Percentiles rank a stretch among this genome's conserved stretches.
Evolutionary conservation across 2,888 invertebrate species (phyloP).

Genomic region (Stenolophus ochropezus): DNA sequence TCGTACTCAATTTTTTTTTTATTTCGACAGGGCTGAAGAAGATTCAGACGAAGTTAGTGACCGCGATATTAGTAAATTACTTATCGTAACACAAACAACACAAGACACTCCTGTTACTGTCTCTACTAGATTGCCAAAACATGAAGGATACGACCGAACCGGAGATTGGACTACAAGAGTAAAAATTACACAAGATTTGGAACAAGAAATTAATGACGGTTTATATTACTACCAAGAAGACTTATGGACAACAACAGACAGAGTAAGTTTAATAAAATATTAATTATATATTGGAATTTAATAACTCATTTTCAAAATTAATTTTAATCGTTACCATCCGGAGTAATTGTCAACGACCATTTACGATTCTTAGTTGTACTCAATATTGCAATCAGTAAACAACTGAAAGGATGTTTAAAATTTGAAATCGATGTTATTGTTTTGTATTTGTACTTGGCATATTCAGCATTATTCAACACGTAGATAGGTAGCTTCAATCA

Average conservation of each 20-base stretch:
- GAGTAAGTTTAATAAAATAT: constrained; percentile 68
- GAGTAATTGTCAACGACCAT: too few species aligned
- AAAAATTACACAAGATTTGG: constrained; percentile 96
- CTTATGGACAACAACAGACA: constrained; percentile 83
- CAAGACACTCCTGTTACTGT: constrained; percentile 75
- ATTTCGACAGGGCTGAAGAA: constrained; percentile 82
- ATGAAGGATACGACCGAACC: constrained; percentile 92
- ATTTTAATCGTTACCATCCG: too few species aligned
- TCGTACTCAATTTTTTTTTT: too few species aligned
- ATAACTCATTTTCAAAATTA: too few species aligned
- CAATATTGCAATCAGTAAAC: too few species aligned
- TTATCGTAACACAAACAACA: constrained; percentile 98
- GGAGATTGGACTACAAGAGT: constrained; percentile 92
- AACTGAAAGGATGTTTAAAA: constrained; percentile 33
- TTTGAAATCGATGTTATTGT: background rate
- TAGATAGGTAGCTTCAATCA: background rate
- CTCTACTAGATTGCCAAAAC: constrained; percentile 80
- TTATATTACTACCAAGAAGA: constrained; percentile 97
- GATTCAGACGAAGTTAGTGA: constrained; percentile 95
- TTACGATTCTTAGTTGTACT: too few species aligned
- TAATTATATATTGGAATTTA: too few species aligned
- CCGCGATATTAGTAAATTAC: constrained; percentile 92
- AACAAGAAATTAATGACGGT: constrained; percentile 97
- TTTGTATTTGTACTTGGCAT: background rate
- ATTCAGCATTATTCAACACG: background rate